Evolutionary conservation across 2,113 vertebrate genomes (phyloP).

Genomic region (Thunnus maccoyii): DNA sequence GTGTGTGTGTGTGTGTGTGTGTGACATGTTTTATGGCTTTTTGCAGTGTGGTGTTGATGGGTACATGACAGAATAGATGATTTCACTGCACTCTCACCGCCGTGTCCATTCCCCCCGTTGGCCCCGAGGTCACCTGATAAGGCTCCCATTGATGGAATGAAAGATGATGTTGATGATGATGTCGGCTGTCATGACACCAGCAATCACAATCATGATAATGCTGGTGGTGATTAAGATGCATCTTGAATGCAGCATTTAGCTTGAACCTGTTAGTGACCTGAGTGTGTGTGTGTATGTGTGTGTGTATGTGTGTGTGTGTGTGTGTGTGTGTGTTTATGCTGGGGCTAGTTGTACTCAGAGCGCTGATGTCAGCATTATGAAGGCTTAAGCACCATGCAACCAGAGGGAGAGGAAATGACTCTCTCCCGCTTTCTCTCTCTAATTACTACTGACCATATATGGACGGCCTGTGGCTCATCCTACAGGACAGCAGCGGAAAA

Average conservation of each 20-base stretch:
- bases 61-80: background rate
- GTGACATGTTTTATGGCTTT: background rate
- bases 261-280: slow-evolving; percentile 53
- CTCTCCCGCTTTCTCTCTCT: slow-evolving; percentile 57
- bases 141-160: slow-evolving; percentile 31
- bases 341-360: slow-evolving; percentile 58
- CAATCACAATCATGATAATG: slow-evolving; percentile 28
- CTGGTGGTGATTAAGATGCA: slow-evolving; percentile 43
- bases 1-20: background rate
- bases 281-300: slow-evolving; percentile 15
- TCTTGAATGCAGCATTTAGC: slow-evolving; percentile 32
- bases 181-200: slow-evolving; percentile 56
- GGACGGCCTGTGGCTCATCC: slow-evolving; percentile 42
- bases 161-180: slow-evolving; percentile 38
- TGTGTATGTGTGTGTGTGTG: slow-evolving; percentile 53
- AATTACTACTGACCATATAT: slow-evolving; percentile 75
- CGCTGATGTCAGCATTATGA: slow-evolving; percentile 85
- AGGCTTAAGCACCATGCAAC: slow-evolving; percentile 79
- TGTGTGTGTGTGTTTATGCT: slow-evolving; percentile 43
- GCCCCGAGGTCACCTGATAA: slow-evolving; percentile 2
- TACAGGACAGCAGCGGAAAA: slow-evolving; percentile 48
- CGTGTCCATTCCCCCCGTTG: slow-evolving; percentile 1
- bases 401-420: slow-evolving; percentile 78
- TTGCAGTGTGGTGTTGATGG: slow-evolving; percentile 16
- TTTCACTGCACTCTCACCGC: background rate